Conservation (phyloP, 2,888 invertebrate genomes). For the Euplagia quadripunctaria region DNA sequence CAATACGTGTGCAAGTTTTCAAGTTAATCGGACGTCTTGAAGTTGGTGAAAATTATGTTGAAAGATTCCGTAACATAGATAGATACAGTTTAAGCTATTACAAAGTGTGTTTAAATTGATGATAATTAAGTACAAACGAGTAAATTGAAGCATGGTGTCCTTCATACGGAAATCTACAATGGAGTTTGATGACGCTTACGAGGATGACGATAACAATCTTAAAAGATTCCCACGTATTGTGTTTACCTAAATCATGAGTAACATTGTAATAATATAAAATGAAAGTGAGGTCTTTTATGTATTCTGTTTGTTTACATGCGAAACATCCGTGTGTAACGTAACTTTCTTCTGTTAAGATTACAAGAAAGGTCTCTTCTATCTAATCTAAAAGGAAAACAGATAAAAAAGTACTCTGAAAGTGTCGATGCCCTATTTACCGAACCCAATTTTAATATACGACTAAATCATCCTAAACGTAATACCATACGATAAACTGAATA, state of each 20-base stretch:
- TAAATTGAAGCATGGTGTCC: background rate
- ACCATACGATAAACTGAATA: conserved; percentile 24
- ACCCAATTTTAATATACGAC: background rate
- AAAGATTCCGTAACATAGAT: too few relatives aligned
- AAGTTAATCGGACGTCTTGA: too few relatives aligned
- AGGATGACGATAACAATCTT: conserved; percentile 11
- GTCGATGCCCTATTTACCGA: conserved; percentile 7
- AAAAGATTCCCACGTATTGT: conserved; percentile 41
- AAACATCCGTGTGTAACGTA: conserved; percentile 61
- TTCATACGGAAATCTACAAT: background rate
- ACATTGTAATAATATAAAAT: conserved; percentile 51
- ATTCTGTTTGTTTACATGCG: conserved; percentile 62
- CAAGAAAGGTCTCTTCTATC: conserved; percentile 28
- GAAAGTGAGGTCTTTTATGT: conserved; percentile 62
- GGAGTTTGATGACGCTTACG: conserved; percentile 10
- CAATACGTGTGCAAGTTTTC: too few relatives aligned
- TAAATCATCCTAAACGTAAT: conserved; percentile 8
- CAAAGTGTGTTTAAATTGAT: background rate
- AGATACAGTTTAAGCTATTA: background rate
- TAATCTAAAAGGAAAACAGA: conserved; percentile 33
- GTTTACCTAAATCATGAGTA: conserved; percentile 36
- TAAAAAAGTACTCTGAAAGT: conserved; percentile 12
- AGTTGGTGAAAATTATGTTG: too few relatives aligned
- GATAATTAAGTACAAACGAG: background rate
- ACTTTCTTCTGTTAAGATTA: conserved; percentile 45